Evolutionary conservation across 2,888 invertebrate species (phyloP).

Genomic region (Neocrepidodera transversa): DNA sequence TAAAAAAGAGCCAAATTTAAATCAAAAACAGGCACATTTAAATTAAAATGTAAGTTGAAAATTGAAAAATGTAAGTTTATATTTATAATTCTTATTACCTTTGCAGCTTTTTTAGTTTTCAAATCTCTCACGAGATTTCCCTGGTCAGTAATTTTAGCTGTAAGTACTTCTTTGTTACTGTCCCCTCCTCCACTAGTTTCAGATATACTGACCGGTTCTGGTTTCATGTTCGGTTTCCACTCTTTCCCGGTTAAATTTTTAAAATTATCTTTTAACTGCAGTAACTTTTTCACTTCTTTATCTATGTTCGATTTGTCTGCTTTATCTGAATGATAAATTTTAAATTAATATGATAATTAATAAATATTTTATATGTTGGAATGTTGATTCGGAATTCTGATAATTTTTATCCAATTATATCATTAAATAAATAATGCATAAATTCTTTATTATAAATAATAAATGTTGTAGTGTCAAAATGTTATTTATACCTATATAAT

Average conservation of each 20-base stretch:
- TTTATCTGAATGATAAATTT: slow-evolving; percentile 21
- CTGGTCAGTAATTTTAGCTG: slow-evolving; percentile 65
- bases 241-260: slow-evolving; percentile 66
- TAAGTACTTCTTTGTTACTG: slow-evolving; percentile 48
- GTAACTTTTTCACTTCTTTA: slow-evolving; percentile 65
- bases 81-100: no score
- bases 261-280: slow-evolving; percentile 66
- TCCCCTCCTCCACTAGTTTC: slow-evolving; percentile 66
- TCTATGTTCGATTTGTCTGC: slow-evolving; percentile 64
- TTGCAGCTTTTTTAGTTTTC: slow-evolving; percentile 61
- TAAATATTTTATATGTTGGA: no score
- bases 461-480: no score
- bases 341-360: background rate
- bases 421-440: no score
- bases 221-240: slow-evolving; percentile 58
- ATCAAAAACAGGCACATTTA: no score
- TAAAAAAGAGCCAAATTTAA: no score
- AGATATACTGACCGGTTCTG: slow-evolving; percentile 2
- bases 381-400: no score
- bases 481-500: no score
- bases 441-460: no score
- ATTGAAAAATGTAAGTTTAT: no score
- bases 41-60: no score
- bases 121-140: slow-evolving; percentile 68
- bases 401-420: no score